Evolutionary conservation across 2,888 invertebrate species (phyloP).

Genomic region (Drosophila mercatorum): DNA sequence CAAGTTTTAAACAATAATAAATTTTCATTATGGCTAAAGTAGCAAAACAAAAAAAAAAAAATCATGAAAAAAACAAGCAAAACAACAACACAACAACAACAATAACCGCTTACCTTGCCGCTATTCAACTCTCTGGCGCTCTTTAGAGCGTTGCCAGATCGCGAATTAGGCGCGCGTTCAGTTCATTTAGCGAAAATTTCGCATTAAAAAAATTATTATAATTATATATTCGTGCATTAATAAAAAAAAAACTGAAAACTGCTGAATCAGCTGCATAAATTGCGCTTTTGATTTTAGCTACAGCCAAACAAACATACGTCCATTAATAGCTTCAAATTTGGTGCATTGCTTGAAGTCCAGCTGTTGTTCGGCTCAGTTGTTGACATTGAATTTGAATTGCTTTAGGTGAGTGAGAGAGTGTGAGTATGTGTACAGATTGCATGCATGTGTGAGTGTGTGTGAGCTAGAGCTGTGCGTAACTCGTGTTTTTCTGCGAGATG

Average conservation of each 20-base stretch:
- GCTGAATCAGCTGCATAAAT: constrained; percentile 44
- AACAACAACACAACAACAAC: constrained; percentile 11
- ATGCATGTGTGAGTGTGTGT: constrained; percentile 7
- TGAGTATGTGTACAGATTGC: constrained; percentile 24
- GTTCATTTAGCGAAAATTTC: constrained; percentile 11
- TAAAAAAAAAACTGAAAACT: constrained; percentile 26
- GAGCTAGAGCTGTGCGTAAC: neutral
- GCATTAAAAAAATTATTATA: constrained; percentile 15
- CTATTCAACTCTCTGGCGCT: constrained; percentile 29
- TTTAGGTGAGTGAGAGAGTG: constrained; percentile 8
- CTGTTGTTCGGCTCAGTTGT: constrained; percentile 32
- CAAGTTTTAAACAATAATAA: constrained; percentile 39
- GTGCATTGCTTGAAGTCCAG: constrained; percentile 31
- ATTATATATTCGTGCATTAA: constrained; percentile 32
- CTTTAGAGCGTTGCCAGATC: constrained; percentile 47
- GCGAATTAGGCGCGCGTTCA: neutral
- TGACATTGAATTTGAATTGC: constrained; percentile 61
- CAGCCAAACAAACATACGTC: neutral
- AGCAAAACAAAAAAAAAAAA: constrained; percentile 16
- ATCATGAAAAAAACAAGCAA: neutral
- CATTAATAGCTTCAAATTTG: constrained; percentile 47
- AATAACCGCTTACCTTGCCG: constrained; percentile 46
- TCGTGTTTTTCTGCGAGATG: neutral
- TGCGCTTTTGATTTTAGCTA: constrained; percentile 25
- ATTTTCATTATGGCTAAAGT: constrained; percentile 38